Base-by-base conservation (phyloP, 2,113 vertebrate species). In the Labrus mixtus region DNA sequence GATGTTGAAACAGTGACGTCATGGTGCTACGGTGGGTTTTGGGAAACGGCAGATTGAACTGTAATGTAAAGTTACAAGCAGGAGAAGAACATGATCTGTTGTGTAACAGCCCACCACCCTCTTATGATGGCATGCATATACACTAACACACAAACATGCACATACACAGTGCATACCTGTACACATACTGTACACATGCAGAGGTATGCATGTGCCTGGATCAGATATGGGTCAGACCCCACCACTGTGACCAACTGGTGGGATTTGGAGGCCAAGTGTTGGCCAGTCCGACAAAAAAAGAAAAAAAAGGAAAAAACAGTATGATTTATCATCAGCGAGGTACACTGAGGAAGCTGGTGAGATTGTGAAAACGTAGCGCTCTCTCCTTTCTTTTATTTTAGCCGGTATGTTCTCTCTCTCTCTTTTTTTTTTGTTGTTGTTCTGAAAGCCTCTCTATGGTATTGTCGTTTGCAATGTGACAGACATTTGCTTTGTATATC, bases 401-500 rank as follows among this genome's bases (percentile, higher is more conserved):
- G 51, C 61, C 22, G 2, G 51, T 65, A 51, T 72, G 50, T 69
- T 79, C 41, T 6, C 68, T 63, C 39, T 66, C 54, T 45, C n/a
- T n/a, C n/a, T 6, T 33, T 33, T 33, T 33, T 57, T 73, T 48
- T 64, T 83, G 46, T 86, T 17, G 41, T 82, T 70, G 70, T 77
- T 79, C 23, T 61, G 25, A 82, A 68, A 60, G 39, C 69, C 76
- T 80, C 75, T 15, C 60, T 66, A 71, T 53, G 78, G 53, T 88
- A 68, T 75, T 85, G 84, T 68, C 58, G 33, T 91, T 71, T 76
- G 79, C 81, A 84, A 86, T 33, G 69, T 84, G 62, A 80, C 79
- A 90, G 63, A 77, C 69, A 76, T 77, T 48, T 57, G 70, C 80
- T 83, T 84, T 81, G 60, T 87, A 80, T 69, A 62, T 84, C 67